These are phyloP conservation scores for Pimephales promelas DNA, from an alignment of 2,113 vertebrate genomes.

Conservation along the genomic window DNA sequence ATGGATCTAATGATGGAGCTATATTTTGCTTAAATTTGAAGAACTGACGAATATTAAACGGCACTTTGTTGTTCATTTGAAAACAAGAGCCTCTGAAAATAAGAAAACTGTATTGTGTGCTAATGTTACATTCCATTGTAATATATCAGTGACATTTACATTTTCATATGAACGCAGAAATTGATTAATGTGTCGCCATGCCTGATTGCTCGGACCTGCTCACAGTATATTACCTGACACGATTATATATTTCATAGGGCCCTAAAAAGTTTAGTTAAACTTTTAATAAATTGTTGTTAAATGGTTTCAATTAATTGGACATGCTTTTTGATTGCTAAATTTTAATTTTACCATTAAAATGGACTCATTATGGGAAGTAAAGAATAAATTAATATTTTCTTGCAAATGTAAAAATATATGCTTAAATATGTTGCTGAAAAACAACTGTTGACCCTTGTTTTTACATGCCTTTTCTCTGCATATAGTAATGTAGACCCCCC, in stretches of 20 bases:
- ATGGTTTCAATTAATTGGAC: no score
- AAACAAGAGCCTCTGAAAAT: neutral
- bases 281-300: no score
- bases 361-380: no score
- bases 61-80: conserved; percentile 1
- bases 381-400: neutral
- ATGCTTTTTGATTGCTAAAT: no score
- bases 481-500: neutral
- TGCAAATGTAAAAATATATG: neutral
- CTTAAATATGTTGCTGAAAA: neutral
- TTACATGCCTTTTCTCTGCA: neutral
- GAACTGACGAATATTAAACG: neutral
- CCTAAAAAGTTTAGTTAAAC: no score
- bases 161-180: neutral
- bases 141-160: neutral
- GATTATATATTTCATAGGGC: no score
- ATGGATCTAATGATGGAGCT: neutral
- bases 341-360: no score
- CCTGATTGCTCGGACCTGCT: neutral
- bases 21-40: neutral
- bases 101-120: neutral
- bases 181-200: conserved; percentile 8
- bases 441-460: neutral
- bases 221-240: neutral
- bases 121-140: neutral